A percentile compares a stretch with the other conserved stretches of the same genome.
These are phyloP conservation scores for Lucilia sericata DNA, from an alignment of 1,140 invertebrate genomes.

Conservation along the genomic window DNA sequence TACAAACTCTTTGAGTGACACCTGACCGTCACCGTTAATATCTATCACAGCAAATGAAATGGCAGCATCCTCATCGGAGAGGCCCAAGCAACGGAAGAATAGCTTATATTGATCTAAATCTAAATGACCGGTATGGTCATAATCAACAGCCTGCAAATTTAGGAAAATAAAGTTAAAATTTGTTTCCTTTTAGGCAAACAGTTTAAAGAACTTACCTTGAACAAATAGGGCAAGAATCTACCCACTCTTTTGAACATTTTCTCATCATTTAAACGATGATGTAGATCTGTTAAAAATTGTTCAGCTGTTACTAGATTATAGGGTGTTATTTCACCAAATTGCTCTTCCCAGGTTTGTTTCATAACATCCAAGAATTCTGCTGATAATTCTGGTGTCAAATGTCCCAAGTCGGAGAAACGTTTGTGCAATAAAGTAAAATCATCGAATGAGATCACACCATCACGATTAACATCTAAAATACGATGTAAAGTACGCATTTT, in stretches of 20 bases:
- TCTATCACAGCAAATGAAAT: constrained; percentile 83
- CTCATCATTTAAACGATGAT: constrained; percentile 82
- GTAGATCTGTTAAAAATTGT: constrained; percentile 83
- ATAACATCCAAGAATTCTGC: constrained; percentile 77
- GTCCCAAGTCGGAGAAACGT: constrained; percentile 79
- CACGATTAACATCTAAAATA: constrained; percentile 85
- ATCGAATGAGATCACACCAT: constrained; percentile 85
- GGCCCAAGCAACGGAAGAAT: constrained; percentile 83
- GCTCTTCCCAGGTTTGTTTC: constrained; percentile 82
- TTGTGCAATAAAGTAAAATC: constrained; percentile 81
- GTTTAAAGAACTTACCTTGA: constrained; percentile 73
- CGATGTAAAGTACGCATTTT: constrained; percentile 89
- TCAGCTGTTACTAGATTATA: constrained; percentile 85
- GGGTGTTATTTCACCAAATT: constrained; percentile 83
- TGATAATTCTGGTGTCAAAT: constrained; percentile 74
- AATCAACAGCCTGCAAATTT: constrained; percentile 79
- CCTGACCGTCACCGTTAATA: constrained; percentile 80
- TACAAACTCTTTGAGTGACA: constrained; percentile 82
- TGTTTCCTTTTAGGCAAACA: background rate
- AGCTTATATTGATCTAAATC: constrained; percentile 84
- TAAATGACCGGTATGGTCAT: constrained; percentile 81
- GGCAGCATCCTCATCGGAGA: constrained; percentile 79
- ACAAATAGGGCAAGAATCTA: constrained; percentile 81
- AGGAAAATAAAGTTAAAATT: background rate
- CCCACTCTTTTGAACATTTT: constrained; percentile 79